Evolutionary conservation across 2,797 vertebrate genomes (phyloP).

Genomic region (Rhadinocentrus ornatus): DNA sequence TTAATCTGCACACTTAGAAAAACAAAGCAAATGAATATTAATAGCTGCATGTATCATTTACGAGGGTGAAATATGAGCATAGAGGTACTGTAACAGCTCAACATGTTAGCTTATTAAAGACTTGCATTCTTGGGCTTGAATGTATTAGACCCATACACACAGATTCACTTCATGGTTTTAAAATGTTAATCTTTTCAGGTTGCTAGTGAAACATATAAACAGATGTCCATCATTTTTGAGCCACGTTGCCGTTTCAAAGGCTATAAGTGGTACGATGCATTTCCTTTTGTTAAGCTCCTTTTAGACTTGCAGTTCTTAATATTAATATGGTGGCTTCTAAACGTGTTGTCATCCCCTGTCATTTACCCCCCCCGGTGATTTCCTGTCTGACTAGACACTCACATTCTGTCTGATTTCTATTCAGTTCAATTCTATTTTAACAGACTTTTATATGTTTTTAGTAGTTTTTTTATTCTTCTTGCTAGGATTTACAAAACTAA

Average conservation of each 20-base stretch:
- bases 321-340: no score
- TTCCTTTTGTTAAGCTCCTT: no score
- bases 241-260: not conserved
- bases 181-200: not conserved
- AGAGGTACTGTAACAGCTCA: slow-evolving; percentile 14
- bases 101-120: slow-evolving; percentile 21
- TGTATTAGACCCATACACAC: not conserved
- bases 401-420: no score
- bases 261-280: no score
- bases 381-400: no score
- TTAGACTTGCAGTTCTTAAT: no score
- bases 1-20: slow-evolving; percentile 27
- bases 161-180: not conserved
- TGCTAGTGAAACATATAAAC: not conserved
- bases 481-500: no score
- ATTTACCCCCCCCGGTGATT: no score
- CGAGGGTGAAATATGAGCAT: slow-evolving; percentile 25
- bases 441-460: no score
- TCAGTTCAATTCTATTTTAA: no score
- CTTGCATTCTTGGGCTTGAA: slow-evolving; percentile 4
- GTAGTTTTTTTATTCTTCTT: no score
- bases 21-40: slow-evolving; percentile 29
- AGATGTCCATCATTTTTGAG: not conserved
- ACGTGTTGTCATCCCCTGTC: no score
- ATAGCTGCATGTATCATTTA: slow-evolving; percentile 2